Evolutionary conservation across 2,113 vertebrate species (phyloP), one percentile per base, ranked within the genome.

Genomic region (Meriones unguiculatus): DNA sequence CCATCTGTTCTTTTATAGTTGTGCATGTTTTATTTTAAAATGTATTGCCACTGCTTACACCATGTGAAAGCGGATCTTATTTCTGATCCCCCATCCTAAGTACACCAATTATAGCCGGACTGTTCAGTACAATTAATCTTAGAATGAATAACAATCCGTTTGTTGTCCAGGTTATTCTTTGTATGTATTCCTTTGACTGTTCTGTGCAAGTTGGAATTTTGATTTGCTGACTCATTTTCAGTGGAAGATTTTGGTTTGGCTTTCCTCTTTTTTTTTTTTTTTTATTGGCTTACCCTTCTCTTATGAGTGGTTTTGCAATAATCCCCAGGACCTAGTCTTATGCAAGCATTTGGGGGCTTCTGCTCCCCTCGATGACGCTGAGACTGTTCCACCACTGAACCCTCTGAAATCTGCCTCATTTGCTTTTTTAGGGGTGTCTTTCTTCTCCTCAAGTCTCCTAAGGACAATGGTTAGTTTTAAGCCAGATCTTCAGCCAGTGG

Each of bases 11-110:
- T 70, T 87, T 87, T 57, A 2, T 35, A 76, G 65, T 65, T 92
- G 84, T 93, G 52, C 22, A 62, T 91, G 65, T 75, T 91, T 95
- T 82, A 76, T 95, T 87, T 86, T 85, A 87, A 86, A 93, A 57
- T 76, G 4, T 57, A 41, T 80, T 72, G 12, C 24, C 41, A 65
- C 30, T 89, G 10, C 65, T 25, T 93, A 38, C 17, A 38, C 41
- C 87, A 91, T 87, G 3, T 70, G 41, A 91, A 91, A 77, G 46
- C 50, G 65, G 35, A 46, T 76, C 54, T 94, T 96, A 62, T 57
- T 93, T 82, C 77, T 91, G 24, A 57, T 38, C 76, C n/a, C 62
- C 57, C 28, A 65, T 80, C 50, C 70, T 89, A 86, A 93, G 87
- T 35, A 35, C 50, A 87, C 25, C 90, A 90, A 54, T 50, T 93